Percentiles rank a stretch among this genome's conserved stretches.
Evolutionary conservation across 2,113 vertebrate species (phyloP).

Genomic region (Crypturellus undulatus): DNA sequence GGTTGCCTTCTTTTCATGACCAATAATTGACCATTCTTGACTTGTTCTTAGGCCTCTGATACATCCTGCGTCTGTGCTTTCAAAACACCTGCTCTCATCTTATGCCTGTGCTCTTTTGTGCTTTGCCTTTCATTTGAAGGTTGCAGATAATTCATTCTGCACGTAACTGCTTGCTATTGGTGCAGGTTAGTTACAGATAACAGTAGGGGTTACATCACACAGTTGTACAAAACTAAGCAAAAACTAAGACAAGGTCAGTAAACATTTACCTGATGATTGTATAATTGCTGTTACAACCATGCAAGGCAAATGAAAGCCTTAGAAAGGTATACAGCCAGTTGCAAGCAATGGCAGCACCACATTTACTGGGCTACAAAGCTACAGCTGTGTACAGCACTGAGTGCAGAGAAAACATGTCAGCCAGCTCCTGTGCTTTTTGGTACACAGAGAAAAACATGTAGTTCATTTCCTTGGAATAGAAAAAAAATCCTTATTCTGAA

Average conservation of each 20-base stretch:
- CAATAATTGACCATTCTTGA: background rate
- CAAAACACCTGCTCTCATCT: background rate
- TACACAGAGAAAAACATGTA: background rate
- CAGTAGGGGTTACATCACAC: background rate
- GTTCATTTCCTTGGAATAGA: background rate
- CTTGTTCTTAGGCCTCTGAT: background rate
- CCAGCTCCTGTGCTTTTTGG: background rate
- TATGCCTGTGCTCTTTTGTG: background rate
- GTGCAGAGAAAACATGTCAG: background rate
- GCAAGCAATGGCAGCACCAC: background rate
- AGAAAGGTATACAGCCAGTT: background rate
- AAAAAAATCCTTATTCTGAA: background rate
- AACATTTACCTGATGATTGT: background rate
- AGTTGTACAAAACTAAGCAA: background rate
- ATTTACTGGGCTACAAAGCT: background rate
- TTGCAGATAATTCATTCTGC: background rate
- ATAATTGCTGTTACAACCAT: background rate
- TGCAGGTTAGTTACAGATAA: background rate
- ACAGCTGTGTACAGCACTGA: background rate
- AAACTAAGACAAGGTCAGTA: background rate
- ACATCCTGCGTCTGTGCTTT: background rate
- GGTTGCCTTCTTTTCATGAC: background rate
- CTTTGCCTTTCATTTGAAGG: background rate
- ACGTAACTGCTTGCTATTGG: background rate
- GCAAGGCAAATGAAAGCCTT: background rate